Conservation (phyloP, 2,797 vertebrate genomes). For the Chelmon rostratus region DNA sequence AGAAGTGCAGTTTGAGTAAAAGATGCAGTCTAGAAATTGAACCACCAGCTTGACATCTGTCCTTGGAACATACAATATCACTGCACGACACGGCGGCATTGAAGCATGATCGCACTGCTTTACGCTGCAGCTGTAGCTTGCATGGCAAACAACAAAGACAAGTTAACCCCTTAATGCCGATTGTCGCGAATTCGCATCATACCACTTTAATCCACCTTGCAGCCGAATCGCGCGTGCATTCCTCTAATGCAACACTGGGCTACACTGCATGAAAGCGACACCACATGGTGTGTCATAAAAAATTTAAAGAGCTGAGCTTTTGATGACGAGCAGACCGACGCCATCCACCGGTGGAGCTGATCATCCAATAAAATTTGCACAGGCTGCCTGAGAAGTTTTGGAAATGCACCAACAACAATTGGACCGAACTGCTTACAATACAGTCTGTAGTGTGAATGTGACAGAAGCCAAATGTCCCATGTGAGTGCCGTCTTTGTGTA, state of each 20-base stretch:
- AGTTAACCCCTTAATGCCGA: too few relatives aligned
- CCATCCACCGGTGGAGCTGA: constrained; percentile 29
- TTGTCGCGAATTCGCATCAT: too few relatives aligned
- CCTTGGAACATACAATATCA: background rate
- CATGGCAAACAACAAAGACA: background rate
- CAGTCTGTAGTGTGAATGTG: constrained; percentile 14
- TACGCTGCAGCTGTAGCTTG: background rate
- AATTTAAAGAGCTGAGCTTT: constrained; percentile 34
- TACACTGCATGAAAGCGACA: constrained; percentile 10
- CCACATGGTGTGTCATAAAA: background rate
- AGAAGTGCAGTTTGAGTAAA: background rate
- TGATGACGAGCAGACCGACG: constrained; percentile 25
- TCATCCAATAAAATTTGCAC: constrained; percentile 23
- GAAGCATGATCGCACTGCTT: background rate
- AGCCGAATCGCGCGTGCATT: too few relatives aligned
- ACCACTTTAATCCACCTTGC: too few relatives aligned
- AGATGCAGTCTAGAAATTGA: background rate
- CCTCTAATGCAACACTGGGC: too few relatives aligned
- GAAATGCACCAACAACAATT: constrained; percentile 17
- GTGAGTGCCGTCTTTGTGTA: constrained; percentile 4
- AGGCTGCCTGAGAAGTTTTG: constrained; percentile 12
- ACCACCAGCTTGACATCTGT: background rate
- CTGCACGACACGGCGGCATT: background rate
- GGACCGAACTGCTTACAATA: constrained; percentile 14
- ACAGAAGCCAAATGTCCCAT: constrained; percentile 19